A percentile compares a stretch with the other conserved stretches of the same genome.
These are phyloP conservation scores for Nomia melanderi DNA, from an alignment of 1,140 invertebrate species.

Conservation along the genomic window DNA sequence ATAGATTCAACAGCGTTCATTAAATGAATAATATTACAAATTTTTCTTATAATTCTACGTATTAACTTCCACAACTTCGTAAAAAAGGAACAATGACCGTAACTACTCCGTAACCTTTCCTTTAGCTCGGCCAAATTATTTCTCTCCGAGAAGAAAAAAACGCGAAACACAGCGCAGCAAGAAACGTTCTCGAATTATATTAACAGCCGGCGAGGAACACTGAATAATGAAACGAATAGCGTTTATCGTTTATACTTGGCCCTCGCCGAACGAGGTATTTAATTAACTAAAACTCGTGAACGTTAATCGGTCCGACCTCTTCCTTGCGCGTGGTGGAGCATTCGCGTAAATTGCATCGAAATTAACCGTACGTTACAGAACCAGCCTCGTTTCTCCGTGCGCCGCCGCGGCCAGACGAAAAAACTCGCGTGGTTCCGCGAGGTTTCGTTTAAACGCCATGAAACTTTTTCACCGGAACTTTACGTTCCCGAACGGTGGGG, in stretches of 20 bases:
- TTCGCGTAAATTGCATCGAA: constrained; percentile 46
- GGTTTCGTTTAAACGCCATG: constrained; percentile 42
- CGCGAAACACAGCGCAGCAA: not conserved
- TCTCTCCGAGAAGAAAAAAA: no score
- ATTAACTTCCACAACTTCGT: no score
- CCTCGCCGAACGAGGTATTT: constrained; percentile 27
- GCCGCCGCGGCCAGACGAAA: not conserved
- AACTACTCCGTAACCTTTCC: no score
- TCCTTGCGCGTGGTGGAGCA: constrained; percentile 16
- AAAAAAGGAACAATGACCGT: no score
- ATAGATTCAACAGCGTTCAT: no score
- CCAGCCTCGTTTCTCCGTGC: constrained; percentile 44
- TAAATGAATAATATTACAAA: no score
- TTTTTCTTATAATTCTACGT: no score
- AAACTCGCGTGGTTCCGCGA: constrained; percentile 31
- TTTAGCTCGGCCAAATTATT: no score
- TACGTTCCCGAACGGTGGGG: constrained; percentile 19
- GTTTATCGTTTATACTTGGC: constrained; percentile 13
- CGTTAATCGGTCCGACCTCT: constrained; percentile 11
- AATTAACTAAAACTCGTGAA: constrained; percentile 38
- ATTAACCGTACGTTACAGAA: constrained; percentile 46
- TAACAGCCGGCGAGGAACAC: not conserved
- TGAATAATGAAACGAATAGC: constrained; percentile 24
- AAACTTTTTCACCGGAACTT: constrained; percentile 39
- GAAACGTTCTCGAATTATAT: not conserved